Conservation (phyloP, 2,113 vertebrate species). For the Pluvialis apricaria region DNA sequence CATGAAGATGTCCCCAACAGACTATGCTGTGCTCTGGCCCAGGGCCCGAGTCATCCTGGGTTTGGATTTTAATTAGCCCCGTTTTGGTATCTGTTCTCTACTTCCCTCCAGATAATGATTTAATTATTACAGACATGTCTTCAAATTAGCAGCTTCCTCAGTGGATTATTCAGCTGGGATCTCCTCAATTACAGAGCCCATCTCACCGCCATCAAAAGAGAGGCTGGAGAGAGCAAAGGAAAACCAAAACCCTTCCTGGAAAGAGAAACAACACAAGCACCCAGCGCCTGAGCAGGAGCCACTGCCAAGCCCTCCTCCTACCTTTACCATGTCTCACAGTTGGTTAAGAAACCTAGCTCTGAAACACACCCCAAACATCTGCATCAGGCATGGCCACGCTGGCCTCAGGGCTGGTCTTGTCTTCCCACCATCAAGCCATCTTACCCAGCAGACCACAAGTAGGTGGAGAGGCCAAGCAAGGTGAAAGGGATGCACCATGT, state of each 20-base stretch:
- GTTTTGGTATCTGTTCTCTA: conserved; percentile 27
- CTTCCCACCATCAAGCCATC: not conserved
- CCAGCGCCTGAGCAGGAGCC: not conserved
- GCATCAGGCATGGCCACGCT: not conserved
- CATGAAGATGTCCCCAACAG: conserved; percentile 44
- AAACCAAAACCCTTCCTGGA: not conserved
- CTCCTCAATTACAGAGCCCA: conserved; percentile 17
- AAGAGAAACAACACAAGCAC: not conserved
- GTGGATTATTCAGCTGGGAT: conserved; percentile 29
- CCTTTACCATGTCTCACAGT: not conserved
- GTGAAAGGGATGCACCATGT: not conserved
- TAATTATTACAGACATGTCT: conserved; percentile 57
- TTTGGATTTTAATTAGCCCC: conserved; percentile 55
- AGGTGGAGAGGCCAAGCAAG: not conserved
- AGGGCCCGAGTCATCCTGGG: conserved; percentile 17
- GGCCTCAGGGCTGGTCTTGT: not conserved
- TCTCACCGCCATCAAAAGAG: not conserved
- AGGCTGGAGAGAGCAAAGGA: not conserved
- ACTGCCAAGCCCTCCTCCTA: not conserved
- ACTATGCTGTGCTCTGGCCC: conserved; percentile 27
- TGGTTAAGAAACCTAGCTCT: not conserved
- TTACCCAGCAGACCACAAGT: not conserved
- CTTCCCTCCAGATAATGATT: conserved; percentile 57
- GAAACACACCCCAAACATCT: not conserved
- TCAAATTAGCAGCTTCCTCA: conserved; percentile 51